Conservation (phyloP, 2,888 invertebrate species). For the Ypsolopha scabrella region DNA sequence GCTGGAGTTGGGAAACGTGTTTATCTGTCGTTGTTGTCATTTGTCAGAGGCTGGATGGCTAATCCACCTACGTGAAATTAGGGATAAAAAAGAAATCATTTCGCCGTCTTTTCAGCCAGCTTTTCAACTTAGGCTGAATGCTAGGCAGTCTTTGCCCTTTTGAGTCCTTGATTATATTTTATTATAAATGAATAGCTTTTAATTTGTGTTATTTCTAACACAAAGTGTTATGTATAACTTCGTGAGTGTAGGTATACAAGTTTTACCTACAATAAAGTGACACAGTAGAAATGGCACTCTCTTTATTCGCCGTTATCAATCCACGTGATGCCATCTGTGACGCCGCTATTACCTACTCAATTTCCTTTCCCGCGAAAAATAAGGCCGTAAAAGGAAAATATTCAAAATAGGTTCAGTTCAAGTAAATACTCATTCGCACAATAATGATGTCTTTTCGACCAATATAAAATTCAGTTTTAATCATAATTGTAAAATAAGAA, state of each 20-base stretch:
- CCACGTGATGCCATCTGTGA: slow-evolving; percentile 68
- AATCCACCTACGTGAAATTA: slow-evolving; percentile 14
- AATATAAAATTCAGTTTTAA: background rate
- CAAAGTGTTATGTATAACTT: too few species aligned
- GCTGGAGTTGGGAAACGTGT: slow-evolving; percentile 55
- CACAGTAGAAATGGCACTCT: slow-evolving; percentile 46
- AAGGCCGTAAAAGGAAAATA: slow-evolving; percentile 38
- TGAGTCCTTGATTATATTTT: too few species aligned
- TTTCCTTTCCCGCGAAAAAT: slow-evolving; percentile 56
- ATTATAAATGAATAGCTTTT: too few species aligned
- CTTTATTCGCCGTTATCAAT: slow-evolving; percentile 64
- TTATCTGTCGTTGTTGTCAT: slow-evolving; percentile 39
- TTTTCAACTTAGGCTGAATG: too few species aligned
- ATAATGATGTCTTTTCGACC: background rate
- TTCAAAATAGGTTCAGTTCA: slow-evolving; percentile 17
- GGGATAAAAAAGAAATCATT: background rate
- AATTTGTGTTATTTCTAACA: background rate
- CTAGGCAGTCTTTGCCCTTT: too few species aligned
- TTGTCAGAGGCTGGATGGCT: slow-evolving; percentile 35
- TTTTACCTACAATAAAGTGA: slow-evolving; percentile 18
- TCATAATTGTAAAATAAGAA: too few species aligned
- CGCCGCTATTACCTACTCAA: slow-evolving; percentile 65
- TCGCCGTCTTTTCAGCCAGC: too few species aligned
- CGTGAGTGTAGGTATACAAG: background rate
- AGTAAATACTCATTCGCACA: background rate